phyloP scores from a whole-genome alignment of 2,797 vertebrate species.

The Mionectes olivaceus region DNA sequence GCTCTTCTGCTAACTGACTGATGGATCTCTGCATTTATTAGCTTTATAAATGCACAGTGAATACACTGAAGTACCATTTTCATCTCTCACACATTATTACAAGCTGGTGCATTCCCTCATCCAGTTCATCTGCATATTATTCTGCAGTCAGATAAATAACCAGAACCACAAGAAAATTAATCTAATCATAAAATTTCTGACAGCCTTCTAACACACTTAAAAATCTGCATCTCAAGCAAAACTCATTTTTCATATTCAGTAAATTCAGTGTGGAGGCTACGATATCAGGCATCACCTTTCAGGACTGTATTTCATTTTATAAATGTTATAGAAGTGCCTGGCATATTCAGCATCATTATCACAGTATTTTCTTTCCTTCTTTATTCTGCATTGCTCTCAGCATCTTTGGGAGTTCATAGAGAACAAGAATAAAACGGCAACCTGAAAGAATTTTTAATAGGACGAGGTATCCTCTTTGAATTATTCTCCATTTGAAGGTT shows the following conservation, averaged over 20 bases:
- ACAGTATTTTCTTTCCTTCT: neutral
- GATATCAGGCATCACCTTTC: neutral
- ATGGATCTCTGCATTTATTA: conserved; percentile 23
- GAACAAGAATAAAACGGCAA: neutral
- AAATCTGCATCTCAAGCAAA: conserved; percentile 37
- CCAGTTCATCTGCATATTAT: conserved; percentile 19
- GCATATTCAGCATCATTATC: neutral
- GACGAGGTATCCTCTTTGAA: neutral
- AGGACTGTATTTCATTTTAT: neutral
- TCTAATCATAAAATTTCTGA: neutral
- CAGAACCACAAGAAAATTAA: neutral
- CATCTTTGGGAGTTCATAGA: neutral
- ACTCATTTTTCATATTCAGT: neutral
- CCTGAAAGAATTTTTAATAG: neutral
- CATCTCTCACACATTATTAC: neutral
- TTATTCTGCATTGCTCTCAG: neutral
- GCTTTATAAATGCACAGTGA: conserved; percentile 37
- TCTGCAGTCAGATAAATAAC: conserved; percentile 4
- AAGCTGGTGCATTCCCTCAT: neutral
- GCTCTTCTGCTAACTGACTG: neutral
- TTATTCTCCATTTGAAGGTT: neutral
- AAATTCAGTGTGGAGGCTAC: neutral
- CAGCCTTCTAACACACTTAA: neutral
- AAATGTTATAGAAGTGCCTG: neutral
- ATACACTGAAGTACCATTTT: conserved; percentile 13